These are phyloP conservation scores for Fulica atra DNA, from an alignment of 2,113 vertebrate genomes.

Conservation along the genomic window DNA sequence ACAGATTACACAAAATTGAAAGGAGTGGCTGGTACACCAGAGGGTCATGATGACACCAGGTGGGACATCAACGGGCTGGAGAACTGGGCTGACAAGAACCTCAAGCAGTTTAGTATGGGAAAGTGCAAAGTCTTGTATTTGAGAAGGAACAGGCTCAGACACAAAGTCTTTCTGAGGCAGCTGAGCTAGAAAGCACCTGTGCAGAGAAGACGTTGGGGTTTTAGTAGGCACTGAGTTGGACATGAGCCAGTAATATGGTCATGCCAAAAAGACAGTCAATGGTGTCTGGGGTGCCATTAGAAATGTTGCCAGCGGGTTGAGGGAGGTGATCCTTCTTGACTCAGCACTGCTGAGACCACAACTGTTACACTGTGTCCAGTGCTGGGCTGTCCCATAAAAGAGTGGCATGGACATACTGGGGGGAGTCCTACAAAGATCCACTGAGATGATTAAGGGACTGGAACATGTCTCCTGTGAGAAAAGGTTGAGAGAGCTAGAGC, in stretches of 20 bases:
- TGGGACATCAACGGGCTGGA: neutral
- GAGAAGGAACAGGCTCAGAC: neutral
- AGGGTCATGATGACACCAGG: neutral
- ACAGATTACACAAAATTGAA: neutral
- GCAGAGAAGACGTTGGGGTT: neutral
- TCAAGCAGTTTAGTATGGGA: neutral
- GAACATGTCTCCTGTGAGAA: neutral
- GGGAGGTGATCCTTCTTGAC: neutral
- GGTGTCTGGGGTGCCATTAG: neutral
- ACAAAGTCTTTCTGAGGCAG: neutral
- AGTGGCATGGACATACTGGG: neutral
- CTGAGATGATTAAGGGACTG: neutral
- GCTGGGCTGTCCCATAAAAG: neutral
- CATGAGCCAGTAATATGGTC: neutral
- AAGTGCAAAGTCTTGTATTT: neutral
- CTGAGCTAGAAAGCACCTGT: neutral
- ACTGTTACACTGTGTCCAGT: neutral
- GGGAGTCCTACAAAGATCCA: neutral
- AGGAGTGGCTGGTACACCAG: neutral
- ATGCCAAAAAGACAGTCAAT: neutral
- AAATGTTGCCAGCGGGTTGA: neutral
- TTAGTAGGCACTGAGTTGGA: neutral
- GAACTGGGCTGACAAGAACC: neutral
- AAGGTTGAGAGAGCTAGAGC: neutral
- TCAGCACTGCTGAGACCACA: neutral